phyloP scores from a whole-genome alignment of 2,113 vertebrate genomes.

The Pteropus alecto region DNA sequence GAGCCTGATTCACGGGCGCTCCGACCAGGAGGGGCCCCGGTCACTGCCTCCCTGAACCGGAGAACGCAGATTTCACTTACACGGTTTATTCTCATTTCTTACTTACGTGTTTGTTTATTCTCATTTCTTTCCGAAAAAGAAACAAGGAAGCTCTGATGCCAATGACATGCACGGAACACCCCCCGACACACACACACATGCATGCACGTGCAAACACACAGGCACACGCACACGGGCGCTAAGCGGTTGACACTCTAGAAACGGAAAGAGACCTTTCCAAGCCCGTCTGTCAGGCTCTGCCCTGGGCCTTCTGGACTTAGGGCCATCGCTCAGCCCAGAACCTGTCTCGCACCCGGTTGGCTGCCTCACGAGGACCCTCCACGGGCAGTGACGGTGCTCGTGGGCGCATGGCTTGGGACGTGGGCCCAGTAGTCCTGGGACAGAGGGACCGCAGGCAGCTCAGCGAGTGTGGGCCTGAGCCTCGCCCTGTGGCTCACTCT shows the following conservation, averaged over 20 bases:
- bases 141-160: neutral
- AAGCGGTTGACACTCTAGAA: neutral
- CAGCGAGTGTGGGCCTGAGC: neutral
- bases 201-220: too few species aligned
- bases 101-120: neutral
- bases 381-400: neutral
- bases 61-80: neutral
- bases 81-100: too few species aligned
- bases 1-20: too few species aligned
- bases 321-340: too few species aligned
- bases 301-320: neutral
- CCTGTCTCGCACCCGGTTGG: neutral
- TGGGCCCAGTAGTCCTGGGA: neutral
- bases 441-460: neutral
- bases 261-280: neutral
- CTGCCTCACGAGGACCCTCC: rapidly evolving
- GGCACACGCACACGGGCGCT: too few species aligned
- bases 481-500: rapidly evolving
- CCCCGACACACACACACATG: neutral
- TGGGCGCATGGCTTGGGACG: neutral
- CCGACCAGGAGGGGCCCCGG: neutral
- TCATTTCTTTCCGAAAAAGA: neutral
- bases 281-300: neutral
- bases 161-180: rapidly evolving
- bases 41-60: neutral